These are phyloP conservation scores for Cyrtorhinus lividipennis DNA, from an alignment of 1,140 invertebrate species.

Conservation along the genomic window DNA sequence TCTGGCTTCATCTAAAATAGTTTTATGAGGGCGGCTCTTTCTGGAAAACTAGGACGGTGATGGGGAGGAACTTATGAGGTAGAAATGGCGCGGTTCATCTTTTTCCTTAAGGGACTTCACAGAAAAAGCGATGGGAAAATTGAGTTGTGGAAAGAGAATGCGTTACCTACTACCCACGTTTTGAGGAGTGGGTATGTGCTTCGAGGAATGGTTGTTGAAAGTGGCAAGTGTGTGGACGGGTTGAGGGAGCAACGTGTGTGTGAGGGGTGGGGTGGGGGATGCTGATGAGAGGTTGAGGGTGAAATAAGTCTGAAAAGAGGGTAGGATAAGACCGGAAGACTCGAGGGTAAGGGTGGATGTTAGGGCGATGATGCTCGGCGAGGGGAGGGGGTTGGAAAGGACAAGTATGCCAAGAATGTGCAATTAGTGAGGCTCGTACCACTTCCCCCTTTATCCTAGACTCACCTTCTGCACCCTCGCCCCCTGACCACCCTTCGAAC, in stretches of 20 bases:
- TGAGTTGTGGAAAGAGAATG: too few species aligned
- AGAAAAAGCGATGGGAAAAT: too few species aligned
- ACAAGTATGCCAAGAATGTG: conserved; percentile 27
- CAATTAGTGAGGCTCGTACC: conserved; percentile 24
- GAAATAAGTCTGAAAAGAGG: conserved; percentile 3
- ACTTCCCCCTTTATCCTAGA: conserved; percentile 16
- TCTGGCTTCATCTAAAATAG: too few species aligned
- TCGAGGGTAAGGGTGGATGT: conserved; percentile 12
- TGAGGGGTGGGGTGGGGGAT: too few species aligned
- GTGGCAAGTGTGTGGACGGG: conserved; percentile 18
- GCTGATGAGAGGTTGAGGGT: not conserved
- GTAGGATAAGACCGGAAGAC: not conserved
- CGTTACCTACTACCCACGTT: too few species aligned
- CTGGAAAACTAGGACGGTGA: too few species aligned
- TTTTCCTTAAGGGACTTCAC: too few species aligned
- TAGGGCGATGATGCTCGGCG: conserved; percentile 17
- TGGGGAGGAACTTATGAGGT: too few species aligned
- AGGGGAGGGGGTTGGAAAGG: conserved; percentile 16
- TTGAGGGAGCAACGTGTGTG: conserved; percentile 6
- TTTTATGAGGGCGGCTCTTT: too few species aligned
- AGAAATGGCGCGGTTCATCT: too few species aligned
- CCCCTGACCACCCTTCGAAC: not conserved
- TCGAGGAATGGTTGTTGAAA: conserved; percentile 21
- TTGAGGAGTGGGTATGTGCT: not conserved
- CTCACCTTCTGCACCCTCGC: conserved; percentile 12